Evolutionary conservation across 2,888 invertebrate species (phyloP).

Genomic region (Pilophorus perplexus): DNA sequence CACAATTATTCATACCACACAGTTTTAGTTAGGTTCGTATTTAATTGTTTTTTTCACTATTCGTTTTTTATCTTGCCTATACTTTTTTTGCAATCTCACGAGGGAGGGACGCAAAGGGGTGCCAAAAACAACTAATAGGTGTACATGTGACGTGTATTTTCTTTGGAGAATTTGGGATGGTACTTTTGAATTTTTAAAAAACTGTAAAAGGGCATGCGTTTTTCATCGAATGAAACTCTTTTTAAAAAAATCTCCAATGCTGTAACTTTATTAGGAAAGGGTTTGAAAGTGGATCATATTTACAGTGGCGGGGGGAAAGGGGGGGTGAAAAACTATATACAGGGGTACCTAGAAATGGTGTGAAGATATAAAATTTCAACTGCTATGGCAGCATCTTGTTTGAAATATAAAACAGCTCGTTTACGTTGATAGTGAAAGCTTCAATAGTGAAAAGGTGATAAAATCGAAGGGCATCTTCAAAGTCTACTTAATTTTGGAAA

Average conservation of each 20-base stretch:
- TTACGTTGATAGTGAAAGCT: no score
- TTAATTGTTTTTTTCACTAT: constrained; percentile 1
- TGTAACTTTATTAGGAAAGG: constrained; percentile 47
- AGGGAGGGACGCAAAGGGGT: constrained; percentile 5
- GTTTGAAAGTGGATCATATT: constrained; percentile 33
- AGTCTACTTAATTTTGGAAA: background rate
- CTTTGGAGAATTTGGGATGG: background rate
- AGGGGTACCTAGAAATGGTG: constrained; percentile 32
- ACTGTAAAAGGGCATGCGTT: constrained; percentile 33
- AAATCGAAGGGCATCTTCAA: background rate
- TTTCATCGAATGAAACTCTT: constrained; percentile 4
- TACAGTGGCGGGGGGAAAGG: constrained; percentile 37
- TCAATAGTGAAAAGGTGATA: no score
- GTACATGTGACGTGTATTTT: background rate
- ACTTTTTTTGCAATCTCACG: background rate
- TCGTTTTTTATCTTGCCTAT: background rate
- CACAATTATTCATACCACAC: constrained; percentile 30
- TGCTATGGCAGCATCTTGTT: background rate
- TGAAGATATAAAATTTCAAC: no score
- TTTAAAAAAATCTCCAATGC: constrained; percentile 29
- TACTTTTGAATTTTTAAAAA: constrained; percentile 2
- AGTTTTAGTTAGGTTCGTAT: constrained; percentile 11
- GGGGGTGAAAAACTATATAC: constrained; percentile 38
- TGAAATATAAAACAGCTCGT: no score
- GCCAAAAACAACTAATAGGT: background rate